Conservation (phyloP, 1,140 invertebrate genomes). For the Bombus turneri region DNA sequence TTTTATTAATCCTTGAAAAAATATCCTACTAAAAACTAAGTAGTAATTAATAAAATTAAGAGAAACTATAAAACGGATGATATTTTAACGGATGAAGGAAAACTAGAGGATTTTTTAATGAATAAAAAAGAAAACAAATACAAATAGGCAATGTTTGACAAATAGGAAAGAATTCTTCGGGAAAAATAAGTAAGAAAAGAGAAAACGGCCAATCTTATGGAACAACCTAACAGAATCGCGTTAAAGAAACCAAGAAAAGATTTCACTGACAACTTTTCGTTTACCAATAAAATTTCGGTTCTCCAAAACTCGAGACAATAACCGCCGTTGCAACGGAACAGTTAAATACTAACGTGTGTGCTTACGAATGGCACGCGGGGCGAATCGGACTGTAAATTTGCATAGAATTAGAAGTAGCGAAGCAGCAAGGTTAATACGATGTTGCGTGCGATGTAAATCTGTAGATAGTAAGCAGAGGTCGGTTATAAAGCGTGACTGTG, state of each 20-base stretch:
- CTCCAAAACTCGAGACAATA: conserved; percentile 32
- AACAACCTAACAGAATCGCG: neutral
- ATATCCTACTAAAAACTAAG: too few relatives aligned
- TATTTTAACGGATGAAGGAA: too few relatives aligned
- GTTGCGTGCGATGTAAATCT: conserved; percentile 64
- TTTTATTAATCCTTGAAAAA: too few relatives aligned
- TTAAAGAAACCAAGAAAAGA: neutral
- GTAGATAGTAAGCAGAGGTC: conserved; percentile 60
- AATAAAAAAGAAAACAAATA: too few relatives aligned
- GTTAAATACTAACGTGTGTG: neutral
- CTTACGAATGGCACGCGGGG: neutral
- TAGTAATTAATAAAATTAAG: too few relatives aligned
- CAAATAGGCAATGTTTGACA: too few relatives aligned
- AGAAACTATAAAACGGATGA: too few relatives aligned
- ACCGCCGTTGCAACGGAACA: neutral
- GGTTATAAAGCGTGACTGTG: conserved; percentile 16
- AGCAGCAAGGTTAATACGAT: conserved; percentile 24
- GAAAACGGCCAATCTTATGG: too few relatives aligned
- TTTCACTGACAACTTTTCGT: neutral
- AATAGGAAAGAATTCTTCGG: too few relatives aligned
- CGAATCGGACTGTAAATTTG: conserved; percentile 59
- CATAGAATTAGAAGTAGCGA: conserved; percentile 52
- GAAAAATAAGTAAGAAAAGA: too few relatives aligned
- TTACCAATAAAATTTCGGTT: neutral
- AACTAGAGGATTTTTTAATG: too few relatives aligned